Conservation (phyloP, 2,113 vertebrate species). For the Halcyon malimbica region DNA sequence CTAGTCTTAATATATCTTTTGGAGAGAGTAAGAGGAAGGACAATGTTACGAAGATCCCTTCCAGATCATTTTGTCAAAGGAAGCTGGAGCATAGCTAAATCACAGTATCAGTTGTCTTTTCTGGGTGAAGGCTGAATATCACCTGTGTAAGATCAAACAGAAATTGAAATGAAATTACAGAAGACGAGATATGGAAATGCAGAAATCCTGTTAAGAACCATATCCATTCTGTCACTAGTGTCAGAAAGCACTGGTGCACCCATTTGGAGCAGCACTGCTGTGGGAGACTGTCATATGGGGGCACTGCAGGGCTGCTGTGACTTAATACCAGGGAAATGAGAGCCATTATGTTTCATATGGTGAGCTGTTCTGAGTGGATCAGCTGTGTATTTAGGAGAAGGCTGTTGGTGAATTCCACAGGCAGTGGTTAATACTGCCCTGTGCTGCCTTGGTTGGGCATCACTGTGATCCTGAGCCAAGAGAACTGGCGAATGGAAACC, state of each 20-base stretch:
- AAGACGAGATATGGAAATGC: not conserved
- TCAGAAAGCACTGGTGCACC: not conserved
- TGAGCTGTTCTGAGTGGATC: not conserved
- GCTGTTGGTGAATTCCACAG: not conserved
- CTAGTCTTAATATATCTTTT: not conserved
- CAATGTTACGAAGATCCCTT: not conserved
- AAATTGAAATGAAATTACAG: not conserved
- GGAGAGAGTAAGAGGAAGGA: not conserved
- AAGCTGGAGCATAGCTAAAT: not conserved
- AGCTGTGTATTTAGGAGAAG: not conserved
- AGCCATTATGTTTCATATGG: not conserved
- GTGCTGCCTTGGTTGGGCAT: not conserved
- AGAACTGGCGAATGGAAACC: not conserved
- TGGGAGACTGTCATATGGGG: not conserved
- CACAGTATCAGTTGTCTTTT: not conserved
- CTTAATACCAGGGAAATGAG: not conserved
- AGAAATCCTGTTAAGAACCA: not conserved
- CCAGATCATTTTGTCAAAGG: not conserved
- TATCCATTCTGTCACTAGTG: not conserved
- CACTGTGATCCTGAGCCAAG: not conserved
- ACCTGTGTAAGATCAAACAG: not conserved
- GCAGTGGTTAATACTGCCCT: not conserved
- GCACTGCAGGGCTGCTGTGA: rapidly evolving
- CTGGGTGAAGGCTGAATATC: not conserved
- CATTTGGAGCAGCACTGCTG: not conserved